phyloP scores from a whole-genome alignment of 2,888 invertebrate genomes.

The Pammene fasciana region DNA sequence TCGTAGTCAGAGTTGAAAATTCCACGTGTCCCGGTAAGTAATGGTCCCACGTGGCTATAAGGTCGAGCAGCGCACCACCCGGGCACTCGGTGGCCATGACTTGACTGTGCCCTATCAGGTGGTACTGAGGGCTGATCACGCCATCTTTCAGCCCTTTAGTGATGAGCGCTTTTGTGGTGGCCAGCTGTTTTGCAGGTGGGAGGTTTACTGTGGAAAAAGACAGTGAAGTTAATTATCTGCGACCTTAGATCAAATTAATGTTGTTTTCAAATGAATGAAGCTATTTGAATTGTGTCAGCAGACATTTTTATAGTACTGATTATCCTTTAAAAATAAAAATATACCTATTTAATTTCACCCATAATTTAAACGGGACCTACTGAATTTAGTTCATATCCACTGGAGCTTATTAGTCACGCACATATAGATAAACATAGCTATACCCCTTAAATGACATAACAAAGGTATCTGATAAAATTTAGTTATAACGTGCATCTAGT shows the following conservation, averaged over 20 bases:
- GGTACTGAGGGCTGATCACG: conserved; percentile 82
- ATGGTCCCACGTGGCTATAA: conserved; percentile 86
- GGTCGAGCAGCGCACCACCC: conserved; percentile 83
- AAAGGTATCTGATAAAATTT: too few relatives aligned
- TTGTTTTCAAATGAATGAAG: too few relatives aligned
- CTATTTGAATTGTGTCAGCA: too few relatives aligned
- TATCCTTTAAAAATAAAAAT: too few relatives aligned
- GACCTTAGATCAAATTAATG: not conserved
- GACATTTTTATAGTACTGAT: too few relatives aligned
- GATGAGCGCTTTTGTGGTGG: conserved; percentile 83
- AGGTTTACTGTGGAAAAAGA: conserved; percentile 71
- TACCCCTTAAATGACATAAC: too few relatives aligned
- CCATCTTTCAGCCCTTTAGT: conserved; percentile 81
- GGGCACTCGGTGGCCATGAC: conserved; percentile 85
- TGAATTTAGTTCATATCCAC: too few relatives aligned
- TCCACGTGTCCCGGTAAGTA: conserved; percentile 51
- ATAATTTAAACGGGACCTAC: too few relatives aligned
- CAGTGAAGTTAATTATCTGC: not conserved
- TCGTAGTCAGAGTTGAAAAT: not conserved
- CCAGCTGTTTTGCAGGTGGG: conserved; percentile 83
- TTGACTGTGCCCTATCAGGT: conserved; percentile 85
- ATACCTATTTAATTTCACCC: too few relatives aligned
- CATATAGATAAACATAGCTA: too few relatives aligned
- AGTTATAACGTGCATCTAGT: too few relatives aligned
- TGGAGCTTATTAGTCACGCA: too few relatives aligned